phyloP scores from a whole-genome alignment of 1,140 invertebrate genomes.

The Magallana gigas region DNA sequence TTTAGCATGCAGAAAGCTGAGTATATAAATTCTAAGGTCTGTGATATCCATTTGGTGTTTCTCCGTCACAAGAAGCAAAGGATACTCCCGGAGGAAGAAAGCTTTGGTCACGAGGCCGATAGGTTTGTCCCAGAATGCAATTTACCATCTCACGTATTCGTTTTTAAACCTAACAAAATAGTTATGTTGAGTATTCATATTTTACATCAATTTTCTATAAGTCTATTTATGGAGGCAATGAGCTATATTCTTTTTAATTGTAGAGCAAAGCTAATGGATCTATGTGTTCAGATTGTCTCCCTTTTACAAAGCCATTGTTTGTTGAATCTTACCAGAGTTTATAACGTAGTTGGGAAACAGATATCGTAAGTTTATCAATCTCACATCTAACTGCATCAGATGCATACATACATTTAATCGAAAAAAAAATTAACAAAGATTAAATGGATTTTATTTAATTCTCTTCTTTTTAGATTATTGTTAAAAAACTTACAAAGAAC shows the following conservation, averaged over 20 bases:
- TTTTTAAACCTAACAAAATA: not conserved
- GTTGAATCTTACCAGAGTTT: slow-evolving; percentile 46
- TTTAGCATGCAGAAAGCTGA: slow-evolving; percentile 20
- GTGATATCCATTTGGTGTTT: slow-evolving; percentile 49
- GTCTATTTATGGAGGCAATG: no score
- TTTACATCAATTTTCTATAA: no score
- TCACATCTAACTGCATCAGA: no score
- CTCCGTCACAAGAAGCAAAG: slow-evolving; percentile 52
- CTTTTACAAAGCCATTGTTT: slow-evolving; percentile 54
- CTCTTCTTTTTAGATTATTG: slow-evolving; percentile 48
- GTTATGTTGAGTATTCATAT: no score
- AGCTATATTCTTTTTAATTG: not conserved
- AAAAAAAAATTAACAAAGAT: no score
- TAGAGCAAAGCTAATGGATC: slow-evolving; percentile 47
- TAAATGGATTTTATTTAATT: not conserved
- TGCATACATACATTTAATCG: no score
- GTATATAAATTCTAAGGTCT: slow-evolving; percentile 41
- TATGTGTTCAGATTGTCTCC: slow-evolving; percentile 46
- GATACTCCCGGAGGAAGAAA: slow-evolving; percentile 42
- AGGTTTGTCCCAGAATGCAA: slow-evolving; percentile 42
- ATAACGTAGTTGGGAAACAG: slow-evolving; percentile 51
- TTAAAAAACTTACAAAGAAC: slow-evolving; percentile 57
- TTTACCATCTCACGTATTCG: not conserved
- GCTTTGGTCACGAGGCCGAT: slow-evolving; percentile 44
- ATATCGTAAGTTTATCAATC: slow-evolving; percentile 45